phyloP scores from a whole-genome alignment of 2,797 vertebrate genomes.

The Linurgus olivaceus region DNA sequence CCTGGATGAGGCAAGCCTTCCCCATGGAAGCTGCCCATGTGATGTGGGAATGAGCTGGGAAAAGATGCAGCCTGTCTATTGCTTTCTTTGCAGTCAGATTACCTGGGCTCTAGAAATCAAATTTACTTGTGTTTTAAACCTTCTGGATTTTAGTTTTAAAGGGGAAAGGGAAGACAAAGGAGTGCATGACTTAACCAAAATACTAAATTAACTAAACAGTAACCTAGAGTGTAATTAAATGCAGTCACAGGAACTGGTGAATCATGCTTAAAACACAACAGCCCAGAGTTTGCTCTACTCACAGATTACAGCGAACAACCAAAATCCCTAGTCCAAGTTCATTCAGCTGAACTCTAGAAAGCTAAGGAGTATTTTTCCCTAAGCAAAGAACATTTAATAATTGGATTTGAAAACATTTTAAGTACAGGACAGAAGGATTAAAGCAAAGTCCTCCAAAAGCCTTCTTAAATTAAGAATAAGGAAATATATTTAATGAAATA shows the following conservation, averaged over 20 bases:
- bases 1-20: background rate
- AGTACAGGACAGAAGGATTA: background rate
- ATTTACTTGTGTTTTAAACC: background rate
- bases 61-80: background rate
- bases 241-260: background rate
- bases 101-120: background rate
- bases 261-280: background rate
- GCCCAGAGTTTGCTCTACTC: background rate
- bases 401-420: background rate
- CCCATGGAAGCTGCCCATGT: background rate
- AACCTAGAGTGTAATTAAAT: background rate
- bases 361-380: background rate
- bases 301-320: background rate
- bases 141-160: background rate
- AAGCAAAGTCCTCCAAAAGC: background rate
- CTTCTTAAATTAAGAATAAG: constrained; percentile 25
- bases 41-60: constrained; percentile 44
- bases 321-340: background rate
- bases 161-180: background rate
- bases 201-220: background rate
- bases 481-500: background rate
- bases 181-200: background rate
- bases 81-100: background rate
- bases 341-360: background rate
- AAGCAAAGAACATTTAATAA: background rate